Evolutionary conservation across 1,140 invertebrate species (phyloP).

Genomic region (Drosophila rufa): DNA sequence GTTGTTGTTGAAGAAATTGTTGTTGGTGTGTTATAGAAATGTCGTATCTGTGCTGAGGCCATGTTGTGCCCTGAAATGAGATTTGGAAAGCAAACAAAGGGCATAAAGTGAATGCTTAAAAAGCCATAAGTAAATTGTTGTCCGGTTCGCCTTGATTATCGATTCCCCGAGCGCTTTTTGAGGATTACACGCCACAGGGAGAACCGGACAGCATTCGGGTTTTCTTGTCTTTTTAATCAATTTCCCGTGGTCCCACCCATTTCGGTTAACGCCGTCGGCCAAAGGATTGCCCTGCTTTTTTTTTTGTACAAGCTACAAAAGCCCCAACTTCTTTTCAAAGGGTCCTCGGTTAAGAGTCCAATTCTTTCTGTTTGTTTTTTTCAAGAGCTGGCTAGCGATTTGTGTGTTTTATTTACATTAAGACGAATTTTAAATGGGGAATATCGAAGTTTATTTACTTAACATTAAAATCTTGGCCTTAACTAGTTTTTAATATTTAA

Average conservation of each 20-base stretch:
- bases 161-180: conserved; percentile 13
- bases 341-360: conserved; percentile 41
- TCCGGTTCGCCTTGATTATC: conserved; percentile 43
- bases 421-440: not conserved
- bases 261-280: conserved; percentile 36
- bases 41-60: conserved; percentile 85
- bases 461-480: not conserved
- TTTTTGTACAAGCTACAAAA: conserved; percentile 28
- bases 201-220: conserved; percentile 30
- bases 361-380: conserved; percentile 18
- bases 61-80: conserved; percentile 81
- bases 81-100: conserved; percentile 16
- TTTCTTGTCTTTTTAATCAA: conserved; percentile 71
- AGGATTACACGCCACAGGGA: conserved; percentile 47
- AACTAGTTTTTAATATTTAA: not conserved
- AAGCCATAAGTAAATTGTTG: conserved; percentile 35
- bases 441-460: not conserved
- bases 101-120: conserved; percentile 45
- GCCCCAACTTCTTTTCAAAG: conserved; percentile 17
- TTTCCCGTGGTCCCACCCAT: conserved; percentile 52
- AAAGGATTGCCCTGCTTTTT: conserved; percentile 44
- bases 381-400: not conserved
- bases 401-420: conserved; percentile 15
- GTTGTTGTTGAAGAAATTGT: conserved; percentile 71
- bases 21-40: conserved; percentile 84